These are phyloP conservation scores for Pogonomyrmex californicus DNA, from an alignment of 1,140 invertebrate genomes.

Conservation along the genomic window DNA sequence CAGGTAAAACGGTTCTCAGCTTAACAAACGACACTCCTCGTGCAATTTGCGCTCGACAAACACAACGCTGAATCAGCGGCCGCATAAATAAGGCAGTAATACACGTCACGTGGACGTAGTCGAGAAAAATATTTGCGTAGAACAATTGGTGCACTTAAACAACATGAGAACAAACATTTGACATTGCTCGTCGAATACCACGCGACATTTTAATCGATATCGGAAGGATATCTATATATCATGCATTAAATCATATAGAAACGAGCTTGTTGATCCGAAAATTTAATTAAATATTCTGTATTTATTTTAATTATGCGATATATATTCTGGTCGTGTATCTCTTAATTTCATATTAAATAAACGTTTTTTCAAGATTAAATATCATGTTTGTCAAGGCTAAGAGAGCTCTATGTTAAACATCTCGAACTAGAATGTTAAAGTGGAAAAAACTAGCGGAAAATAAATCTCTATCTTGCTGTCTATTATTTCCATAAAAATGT, in stretches of 20 bases:
- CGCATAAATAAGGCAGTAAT: slow-evolving; percentile 31
- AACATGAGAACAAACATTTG: background rate
- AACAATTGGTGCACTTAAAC: slow-evolving; percentile 22
- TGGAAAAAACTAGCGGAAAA: background rate
- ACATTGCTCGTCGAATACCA: background rate
- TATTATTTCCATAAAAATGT: background rate
- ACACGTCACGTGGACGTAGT: background rate
- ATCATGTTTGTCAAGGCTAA: background rate
- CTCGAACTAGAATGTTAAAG: background rate
- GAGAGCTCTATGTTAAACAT: background rate
- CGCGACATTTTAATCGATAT: slow-evolving; percentile 18
- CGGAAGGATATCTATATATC: background rate
- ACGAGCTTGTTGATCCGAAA: background rate
- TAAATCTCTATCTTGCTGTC: background rate
- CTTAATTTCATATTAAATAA: background rate
- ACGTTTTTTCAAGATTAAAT: background rate
- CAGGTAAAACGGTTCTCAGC: slow-evolving; percentile 23
- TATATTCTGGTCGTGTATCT: no score
- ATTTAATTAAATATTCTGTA: background rate
- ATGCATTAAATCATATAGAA: background rate
- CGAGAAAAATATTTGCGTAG: slow-evolving; percentile 33
- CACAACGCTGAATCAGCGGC: slow-evolving; percentile 16
- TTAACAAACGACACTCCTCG: slow-evolving; percentile 22
- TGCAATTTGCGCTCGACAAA: slow-evolving; percentile 33
- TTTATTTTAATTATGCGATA: slow-evolving; percentile 15